phyloP scores from a whole-genome alignment of 2,113 vertebrate species.

The Nothobranchius kuhntae region DNA sequence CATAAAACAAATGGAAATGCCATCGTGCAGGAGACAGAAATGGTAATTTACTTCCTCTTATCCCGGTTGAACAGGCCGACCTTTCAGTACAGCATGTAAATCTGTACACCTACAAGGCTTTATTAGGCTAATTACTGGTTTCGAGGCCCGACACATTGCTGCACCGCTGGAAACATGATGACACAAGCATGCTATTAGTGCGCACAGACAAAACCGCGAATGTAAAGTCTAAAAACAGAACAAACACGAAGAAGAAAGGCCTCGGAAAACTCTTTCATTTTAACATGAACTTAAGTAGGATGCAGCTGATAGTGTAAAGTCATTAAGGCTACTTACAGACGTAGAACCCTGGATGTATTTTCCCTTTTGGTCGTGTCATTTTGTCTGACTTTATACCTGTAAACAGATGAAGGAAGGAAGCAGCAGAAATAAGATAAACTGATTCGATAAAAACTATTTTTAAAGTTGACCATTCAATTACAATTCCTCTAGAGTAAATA shows the following conservation, averaged over 20 bases:
- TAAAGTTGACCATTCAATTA: no score
- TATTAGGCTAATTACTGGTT: background rate
- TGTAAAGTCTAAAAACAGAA: background rate
- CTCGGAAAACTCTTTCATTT: background rate
- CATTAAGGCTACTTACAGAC: no score
- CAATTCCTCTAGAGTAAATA: no score
- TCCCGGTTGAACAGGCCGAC: background rate
- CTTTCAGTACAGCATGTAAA: background rate
- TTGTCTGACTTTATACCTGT: no score
- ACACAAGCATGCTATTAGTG: background rate
- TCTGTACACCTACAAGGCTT: background rate
- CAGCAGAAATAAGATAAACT: no score
- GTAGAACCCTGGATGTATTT: no score
- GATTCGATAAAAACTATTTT: no score
- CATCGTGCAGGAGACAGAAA: background rate
- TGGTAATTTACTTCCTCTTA: background rate
- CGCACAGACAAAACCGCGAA: background rate
- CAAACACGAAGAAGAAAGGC: no score
- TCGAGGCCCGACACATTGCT: background rate
- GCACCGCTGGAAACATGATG: background rate
- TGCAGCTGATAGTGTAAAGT: background rate
- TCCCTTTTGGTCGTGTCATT: no score
- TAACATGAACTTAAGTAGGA: background rate
- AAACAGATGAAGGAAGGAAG: no score
- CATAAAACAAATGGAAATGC: background rate